phyloP scores from a whole-genome alignment of 2,113 vertebrate genomes.

The Periophthalmus modestus region DNA sequence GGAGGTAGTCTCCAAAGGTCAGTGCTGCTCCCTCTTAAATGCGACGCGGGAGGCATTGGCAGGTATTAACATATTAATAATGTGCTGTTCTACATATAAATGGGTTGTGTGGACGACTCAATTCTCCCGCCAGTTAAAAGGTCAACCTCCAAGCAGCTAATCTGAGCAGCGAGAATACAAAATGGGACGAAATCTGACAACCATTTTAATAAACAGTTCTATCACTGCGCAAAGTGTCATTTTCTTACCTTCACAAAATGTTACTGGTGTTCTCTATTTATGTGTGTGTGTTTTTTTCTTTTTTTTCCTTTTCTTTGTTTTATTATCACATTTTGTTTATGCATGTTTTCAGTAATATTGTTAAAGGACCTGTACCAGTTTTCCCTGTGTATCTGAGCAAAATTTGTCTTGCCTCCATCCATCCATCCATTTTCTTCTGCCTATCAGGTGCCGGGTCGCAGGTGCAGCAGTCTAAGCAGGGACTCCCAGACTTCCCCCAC shows the following conservation, averaged over 20 bases:
- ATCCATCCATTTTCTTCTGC: too few species aligned
- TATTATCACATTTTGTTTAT: too few species aligned
- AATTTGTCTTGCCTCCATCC: too few species aligned
- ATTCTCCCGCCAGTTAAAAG: slow-evolving; percentile 65
- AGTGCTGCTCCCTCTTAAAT: slow-evolving; percentile 51
- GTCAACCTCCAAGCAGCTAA: slow-evolving; percentile 59
- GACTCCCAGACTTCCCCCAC: too few species aligned
- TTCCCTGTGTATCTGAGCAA: too few species aligned
- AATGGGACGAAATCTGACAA: slow-evolving; percentile 9
- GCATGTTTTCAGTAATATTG: too few species aligned
- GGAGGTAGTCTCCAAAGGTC: slow-evolving; percentile 56
- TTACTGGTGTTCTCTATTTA: background rate
- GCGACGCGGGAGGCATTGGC: slow-evolving; percentile 36
- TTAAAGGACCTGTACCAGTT: too few species aligned
- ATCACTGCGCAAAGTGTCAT: background rate
- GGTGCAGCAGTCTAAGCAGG: too few species aligned
- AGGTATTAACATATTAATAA: slow-evolving; percentile 73
- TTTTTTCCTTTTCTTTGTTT: too few species aligned
- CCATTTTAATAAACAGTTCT: background rate
- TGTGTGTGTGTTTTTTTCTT: too few species aligned
- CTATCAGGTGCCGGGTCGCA: too few species aligned
- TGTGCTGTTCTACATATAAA: slow-evolving; percentile 62
- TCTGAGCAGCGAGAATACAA: slow-evolving; percentile 39
- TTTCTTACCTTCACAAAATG: background rate
- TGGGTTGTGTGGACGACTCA: slow-evolving; percentile 51